Evolutionary conservation across 2,113 vertebrate genomes (phyloP).

Genomic region (Burhinus oedicnemus): DNA sequence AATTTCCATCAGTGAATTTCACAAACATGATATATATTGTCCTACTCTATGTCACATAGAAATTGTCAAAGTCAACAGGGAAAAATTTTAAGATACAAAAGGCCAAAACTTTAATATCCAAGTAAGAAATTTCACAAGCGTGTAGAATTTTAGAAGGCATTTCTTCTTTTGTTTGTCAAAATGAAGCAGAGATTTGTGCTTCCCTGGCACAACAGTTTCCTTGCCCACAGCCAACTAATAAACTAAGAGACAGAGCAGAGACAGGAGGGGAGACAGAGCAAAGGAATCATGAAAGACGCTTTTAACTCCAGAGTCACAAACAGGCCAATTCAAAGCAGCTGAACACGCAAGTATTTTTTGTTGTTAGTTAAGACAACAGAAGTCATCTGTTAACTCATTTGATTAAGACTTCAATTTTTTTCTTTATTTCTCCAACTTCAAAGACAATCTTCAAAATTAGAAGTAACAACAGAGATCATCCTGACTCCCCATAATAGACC

Average conservation of each 20-base stretch:
- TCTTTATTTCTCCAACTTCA: not conserved
- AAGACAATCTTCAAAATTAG: not conserved
- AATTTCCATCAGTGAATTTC: not conserved
- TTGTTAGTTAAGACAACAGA: not conserved
- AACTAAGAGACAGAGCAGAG: not conserved
- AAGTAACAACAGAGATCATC: not conserved
- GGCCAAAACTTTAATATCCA: not conserved
- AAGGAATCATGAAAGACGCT: not conserved
- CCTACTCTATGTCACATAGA: not conserved
- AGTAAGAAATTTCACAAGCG: not conserved
- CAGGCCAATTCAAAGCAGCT: not conserved
- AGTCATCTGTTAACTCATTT: not conserved
- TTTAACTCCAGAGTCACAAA: constrained; percentile 6
- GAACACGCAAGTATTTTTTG: not conserved
- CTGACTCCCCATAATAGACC: not conserved
- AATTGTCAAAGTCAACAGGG: not conserved
- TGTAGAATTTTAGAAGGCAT: not conserved
- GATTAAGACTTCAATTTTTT: not conserved
- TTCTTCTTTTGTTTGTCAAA: not conserved
- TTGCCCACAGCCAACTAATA: not conserved
- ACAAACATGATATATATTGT: not conserved
- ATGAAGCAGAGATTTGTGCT: not conserved
- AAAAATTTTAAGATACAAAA: not conserved
- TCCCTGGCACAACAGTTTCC: not conserved
- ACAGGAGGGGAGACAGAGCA: not conserved